Evolutionary conservation across 2,113 vertebrate species (phyloP).

Genomic region (Tauraco erythrolophus): DNA sequence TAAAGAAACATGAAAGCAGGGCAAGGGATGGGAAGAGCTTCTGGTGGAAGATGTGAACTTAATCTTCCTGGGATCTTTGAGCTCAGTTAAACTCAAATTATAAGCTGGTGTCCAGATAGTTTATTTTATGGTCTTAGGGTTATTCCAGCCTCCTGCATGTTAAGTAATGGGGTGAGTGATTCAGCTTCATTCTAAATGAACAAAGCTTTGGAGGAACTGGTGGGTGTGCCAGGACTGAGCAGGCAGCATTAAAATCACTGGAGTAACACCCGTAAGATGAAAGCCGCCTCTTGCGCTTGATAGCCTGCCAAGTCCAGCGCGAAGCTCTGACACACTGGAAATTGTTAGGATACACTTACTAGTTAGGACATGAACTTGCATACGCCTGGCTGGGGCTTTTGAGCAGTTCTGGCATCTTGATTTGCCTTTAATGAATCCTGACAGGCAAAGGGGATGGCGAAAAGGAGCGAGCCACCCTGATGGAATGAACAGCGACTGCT

Average conservation of each 20-base stretch:
- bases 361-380: conserved; percentile 61
- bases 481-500: not conserved
- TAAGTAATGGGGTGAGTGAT: conserved; percentile 55
- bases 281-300: conserved; percentile 67
- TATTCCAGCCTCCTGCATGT: conserved; percentile 32
- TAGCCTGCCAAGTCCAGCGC: conserved; percentile 48
- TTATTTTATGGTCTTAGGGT: conserved; percentile 53
- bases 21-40: not conserved
- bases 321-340: conserved; percentile 71
- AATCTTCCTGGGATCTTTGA: not conserved
- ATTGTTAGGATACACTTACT: conserved; percentile 69
- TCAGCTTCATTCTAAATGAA: conserved; percentile 16
- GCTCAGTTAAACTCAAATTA: conserved; percentile 47
- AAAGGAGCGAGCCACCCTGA: not conserved
- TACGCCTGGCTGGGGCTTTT: conserved; percentile 44
- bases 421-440: conserved; percentile 49
- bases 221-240: conserved; percentile 65
- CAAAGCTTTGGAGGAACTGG: conserved; percentile 50
- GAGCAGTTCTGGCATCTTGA: conserved; percentile 37
- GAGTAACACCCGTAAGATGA: conserved; percentile 71
- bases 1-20: not conserved
- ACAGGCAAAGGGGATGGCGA: not conserved
- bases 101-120: conserved; percentile 18
- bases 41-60: not conserved
- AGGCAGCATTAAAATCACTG: conserved; percentile 55